Evolutionary conservation across 2,888 invertebrate genomes (phyloP), one percentile per base, ranked within the genome.

Genomic region (Stomorhina lunata): DNA sequence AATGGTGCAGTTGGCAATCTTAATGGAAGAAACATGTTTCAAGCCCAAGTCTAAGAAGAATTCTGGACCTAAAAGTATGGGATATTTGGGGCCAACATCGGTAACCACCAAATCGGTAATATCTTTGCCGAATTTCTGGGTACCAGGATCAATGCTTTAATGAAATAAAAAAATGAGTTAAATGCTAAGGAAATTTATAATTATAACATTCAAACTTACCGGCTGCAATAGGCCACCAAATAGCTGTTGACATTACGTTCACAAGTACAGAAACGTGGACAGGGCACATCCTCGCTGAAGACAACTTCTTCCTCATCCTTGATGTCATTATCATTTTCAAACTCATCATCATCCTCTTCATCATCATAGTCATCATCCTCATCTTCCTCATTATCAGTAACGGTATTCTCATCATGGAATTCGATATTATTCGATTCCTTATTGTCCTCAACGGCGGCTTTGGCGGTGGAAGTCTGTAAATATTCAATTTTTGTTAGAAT

Each of bases 1-100:
- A 86, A 96, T 94, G 9, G 93, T 93, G 80, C 95, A 95, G 88
- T 95, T 94, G 66, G 93, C 93, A 85, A 95, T 94, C 87, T 93
- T 93, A 15, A 95, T 93, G 2, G 94, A 93, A 25, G 94, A 93
- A 40, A 95, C 92, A 86, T 93, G 93, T 85, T 94, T 93, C 27
- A 95, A 92, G 53, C 94, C 94, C 78, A 94, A 91, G 84, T 93
- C 93, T 83, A 92, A 91, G 89, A 95, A 95, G 86, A 94, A 93
- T 71, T 92, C 92, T 75, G 93, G 93, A 10, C 93, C 93, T 72
- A 95, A 90, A 15, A 93, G 91, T 72, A 94, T 93, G 12, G 93
- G 93, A 87, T 92, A 92, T 57, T 91, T 91, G 2, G 93, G 92
- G 57, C 93, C 93, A 29, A 94, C 93, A 87, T 94, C 93, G 84